Base-by-base conservation (phyloP, 2,888 invertebrate genomes). In the Heliconius cydno region DNA sequence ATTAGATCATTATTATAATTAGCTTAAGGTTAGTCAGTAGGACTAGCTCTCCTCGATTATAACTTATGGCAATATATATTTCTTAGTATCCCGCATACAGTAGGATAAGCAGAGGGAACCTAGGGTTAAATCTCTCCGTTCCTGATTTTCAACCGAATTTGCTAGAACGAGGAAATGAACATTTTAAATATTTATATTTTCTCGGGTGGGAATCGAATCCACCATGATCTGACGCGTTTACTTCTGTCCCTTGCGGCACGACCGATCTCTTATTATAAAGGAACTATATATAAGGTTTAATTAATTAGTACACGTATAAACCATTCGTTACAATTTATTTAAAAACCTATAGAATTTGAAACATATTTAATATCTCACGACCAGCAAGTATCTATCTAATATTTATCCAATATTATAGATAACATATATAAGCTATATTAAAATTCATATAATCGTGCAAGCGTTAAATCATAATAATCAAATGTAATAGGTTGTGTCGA, bases 31-130 rank as follows among this genome's bases (percentile, higher is more conserved):
- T 78, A 30, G 22, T 38, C 30, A 74, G 67, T 74, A 7, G 57
- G 5, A 52, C 19, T 57, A 41, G 78, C 67, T 78, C 78, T 78
- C 78, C 78, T 78, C 74, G 78, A 79, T 25, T 65, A 65, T 70
- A n/a, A 12, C 41, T 63, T 41, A 28, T 28, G 28, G 28, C n/a
- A n/a, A n/a, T n/a, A n/a, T n/a, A n/a, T 19, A 52, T 52, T 7
- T 22, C 22, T 52, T 52, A 19, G 46, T 22, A 52, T 52, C 7
- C 22, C 19, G 19, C 1, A 19, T 0, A 41, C 41, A 41, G 12
- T 3, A 41, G 12, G 3, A 2, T 34, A 34, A 34, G 46, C 46
- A 2, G 3, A 52, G 22, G 9, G 3, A 52, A 52, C 52, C 9
- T 9, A 22, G 52, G 7, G 19, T 52, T 22, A 22, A 19, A 1